These are phyloP conservation scores for Leptopilina drosophilae DNA, from an alignment of 2,888 invertebrate species.

Conservation along the genomic window DNA sequence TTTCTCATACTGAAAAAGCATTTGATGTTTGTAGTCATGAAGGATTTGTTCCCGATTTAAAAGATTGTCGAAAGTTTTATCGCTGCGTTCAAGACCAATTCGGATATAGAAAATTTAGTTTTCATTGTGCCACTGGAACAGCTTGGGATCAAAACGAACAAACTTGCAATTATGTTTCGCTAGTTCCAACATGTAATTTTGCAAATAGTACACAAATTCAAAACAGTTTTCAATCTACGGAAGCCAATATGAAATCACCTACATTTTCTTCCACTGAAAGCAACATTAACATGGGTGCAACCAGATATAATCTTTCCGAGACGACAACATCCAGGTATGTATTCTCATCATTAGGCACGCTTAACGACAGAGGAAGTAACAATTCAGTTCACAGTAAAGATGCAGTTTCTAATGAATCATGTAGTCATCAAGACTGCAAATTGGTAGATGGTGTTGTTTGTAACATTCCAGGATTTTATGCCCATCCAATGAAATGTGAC, in stretches of 20 bases:
- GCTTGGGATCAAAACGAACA: conserved; percentile 85
- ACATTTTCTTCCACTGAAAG: neutral
- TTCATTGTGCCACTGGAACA: conserved; percentile 86
- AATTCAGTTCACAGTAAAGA: conserved; percentile 52
- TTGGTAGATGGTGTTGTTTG: conserved; percentile 74
- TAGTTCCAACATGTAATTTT: conserved; percentile 64
- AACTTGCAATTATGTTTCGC: conserved; percentile 83
- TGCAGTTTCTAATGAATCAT: conserved; percentile 51
- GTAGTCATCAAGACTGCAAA: conserved; percentile 59
- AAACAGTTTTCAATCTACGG: conserved; percentile 13
- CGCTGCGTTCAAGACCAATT: conserved; percentile 83
- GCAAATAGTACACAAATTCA: conserved; percentile 42
- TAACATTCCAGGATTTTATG: conserved; percentile 81
- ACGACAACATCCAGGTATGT: conserved; percentile 40
- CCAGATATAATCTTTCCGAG: neutral
- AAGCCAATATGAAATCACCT: conserved; percentile 3
- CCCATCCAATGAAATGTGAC: conserved; percentile 80
- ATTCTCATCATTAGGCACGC: conserved; percentile 32
- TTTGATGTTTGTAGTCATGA: conserved; percentile 79
- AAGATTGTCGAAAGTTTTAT: conserved; percentile 86
- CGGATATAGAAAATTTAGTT: conserved; percentile 83
- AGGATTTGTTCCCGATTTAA: conserved; percentile 85
- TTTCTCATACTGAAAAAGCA: conserved; percentile 20
- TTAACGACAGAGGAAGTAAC: neutral
- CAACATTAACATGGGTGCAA: neutral